Evolutionary conservation across 2,888 invertebrate species (phyloP).

Genomic region (Dromius quadrimaculatus): DNA sequence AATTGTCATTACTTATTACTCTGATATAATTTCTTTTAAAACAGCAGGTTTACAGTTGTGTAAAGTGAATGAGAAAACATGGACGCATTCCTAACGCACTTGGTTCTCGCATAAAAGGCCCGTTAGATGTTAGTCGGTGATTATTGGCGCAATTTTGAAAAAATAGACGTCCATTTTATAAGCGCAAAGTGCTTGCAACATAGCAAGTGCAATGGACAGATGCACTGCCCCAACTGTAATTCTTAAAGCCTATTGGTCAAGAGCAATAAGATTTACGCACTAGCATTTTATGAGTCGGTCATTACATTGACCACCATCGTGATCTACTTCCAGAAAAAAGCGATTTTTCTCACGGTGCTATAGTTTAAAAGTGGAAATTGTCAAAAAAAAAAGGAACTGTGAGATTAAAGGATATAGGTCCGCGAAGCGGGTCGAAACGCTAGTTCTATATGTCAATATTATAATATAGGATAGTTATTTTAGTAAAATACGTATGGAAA

Average conservation of each 20-base stretch:
- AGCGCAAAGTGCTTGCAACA: neutral
- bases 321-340: too few species aligned
- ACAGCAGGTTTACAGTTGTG: conserved; percentile 21
- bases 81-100: conserved; percentile 14
- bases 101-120: conserved; percentile 13
- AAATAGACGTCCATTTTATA: conserved; percentile 14
- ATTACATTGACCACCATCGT: neutral
- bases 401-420: too few species aligned
- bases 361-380: too few species aligned
- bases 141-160: neutral
- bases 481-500: too few species aligned
- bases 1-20: conserved; percentile 12
- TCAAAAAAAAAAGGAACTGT: too few species aligned
- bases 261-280: neutral
- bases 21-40: conserved; percentile 26
- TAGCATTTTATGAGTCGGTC: neutral
- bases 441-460: too few species aligned
- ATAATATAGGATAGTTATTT: too few species aligned
- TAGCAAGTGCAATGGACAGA: neutral
- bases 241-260: neutral
- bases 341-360: too few species aligned
- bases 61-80: conserved; percentile 13
- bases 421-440: too few species aligned
- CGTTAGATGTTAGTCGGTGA: conserved; percentile 19
- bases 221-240: neutral